Evolutionary conservation across 2,113 vertebrate species (phyloP), one percentile per base, ranked within the genome.

Genomic region (Manacus vitellinus): DNA sequence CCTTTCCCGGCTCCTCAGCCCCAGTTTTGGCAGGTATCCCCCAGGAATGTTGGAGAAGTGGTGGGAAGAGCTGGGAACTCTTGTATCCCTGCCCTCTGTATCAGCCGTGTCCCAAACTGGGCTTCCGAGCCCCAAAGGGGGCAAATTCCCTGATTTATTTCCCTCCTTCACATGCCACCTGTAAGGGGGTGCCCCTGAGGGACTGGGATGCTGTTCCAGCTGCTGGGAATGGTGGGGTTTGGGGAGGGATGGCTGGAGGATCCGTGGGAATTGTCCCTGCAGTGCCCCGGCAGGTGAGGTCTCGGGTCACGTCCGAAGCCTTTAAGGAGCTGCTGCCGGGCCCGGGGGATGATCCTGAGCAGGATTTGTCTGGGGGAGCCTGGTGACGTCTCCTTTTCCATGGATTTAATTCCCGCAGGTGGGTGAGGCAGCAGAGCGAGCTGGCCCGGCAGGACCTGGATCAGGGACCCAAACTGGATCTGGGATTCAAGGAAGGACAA

Each of bases 401-500:
- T 8, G 46, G 8, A 1, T 56, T 56, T 35, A 14, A 20, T 73
- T 37, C 78, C 51, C 12, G 14, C 92, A 99, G 99, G 91, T 99
- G 99, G 99, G 99, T 99, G 81, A 99, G 98, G 86, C 99, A 99
- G 97, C 99, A 99, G 94, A 97, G 98, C 1, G 99, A 99, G 91
- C 97, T 99, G 24, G 99, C 99, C 49, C 99, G 97, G 80, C 97
- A 98, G 97, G 98, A 97, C 33, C 62, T 97, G 3, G 89, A 97
- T 4, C 97, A 97, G 46, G 98, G 97, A 11, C 99, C 99, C 25
- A 99, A 98, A 61, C 97, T 99, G 88, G 99, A 99, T 94, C 97
- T 99, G 66, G 98, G 99, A 95, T 99, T 99, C 97, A 99, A 99
- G 97, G 99, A 99, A 51, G 99, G 99, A 9, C 99, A 99, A 95